Evolutionary conservation across 2,113 vertebrate genomes (phyloP).

Genomic region (Rhabdornis inornatus): DNA sequence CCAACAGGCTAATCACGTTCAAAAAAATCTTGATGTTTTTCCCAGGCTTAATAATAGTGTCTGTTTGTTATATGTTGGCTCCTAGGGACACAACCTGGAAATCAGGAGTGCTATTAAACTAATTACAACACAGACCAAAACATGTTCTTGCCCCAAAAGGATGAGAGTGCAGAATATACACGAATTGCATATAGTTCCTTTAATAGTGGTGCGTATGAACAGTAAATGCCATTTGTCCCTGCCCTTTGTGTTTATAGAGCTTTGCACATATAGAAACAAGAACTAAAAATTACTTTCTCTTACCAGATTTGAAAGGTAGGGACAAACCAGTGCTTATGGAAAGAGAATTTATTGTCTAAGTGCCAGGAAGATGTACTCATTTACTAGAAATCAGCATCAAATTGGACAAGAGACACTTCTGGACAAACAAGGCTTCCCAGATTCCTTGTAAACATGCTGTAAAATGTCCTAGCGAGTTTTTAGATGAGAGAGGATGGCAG

Average conservation of each 20-base stretch:
- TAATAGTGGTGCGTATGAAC: background rate
- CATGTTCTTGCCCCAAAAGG: background rate
- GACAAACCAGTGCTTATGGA: background rate
- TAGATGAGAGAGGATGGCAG: background rate
- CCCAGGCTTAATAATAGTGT: background rate
- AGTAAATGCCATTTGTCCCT: background rate
- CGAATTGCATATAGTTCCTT: background rate
- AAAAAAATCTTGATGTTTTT: background rate
- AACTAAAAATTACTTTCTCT: background rate
- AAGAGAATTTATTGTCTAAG: background rate
- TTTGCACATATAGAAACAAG: background rate
- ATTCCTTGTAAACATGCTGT: background rate
- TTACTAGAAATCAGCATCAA: background rate
- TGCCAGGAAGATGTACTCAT: background rate
- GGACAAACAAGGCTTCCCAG: background rate
- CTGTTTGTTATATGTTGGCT: background rate
- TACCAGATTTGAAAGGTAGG: background rate
- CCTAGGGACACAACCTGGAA: background rate
- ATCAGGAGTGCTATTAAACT: background rate
- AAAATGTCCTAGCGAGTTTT: background rate
- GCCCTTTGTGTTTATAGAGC: background rate
- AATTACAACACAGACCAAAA: background rate
- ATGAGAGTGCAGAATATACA: background rate
- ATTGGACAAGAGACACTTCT: background rate
- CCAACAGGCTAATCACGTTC: background rate